These are phyloP conservation scores for Sinocyclocheilus anophthalmus DNA, from an alignment of 2,113 vertebrate species.

Conservation along the genomic window DNA sequence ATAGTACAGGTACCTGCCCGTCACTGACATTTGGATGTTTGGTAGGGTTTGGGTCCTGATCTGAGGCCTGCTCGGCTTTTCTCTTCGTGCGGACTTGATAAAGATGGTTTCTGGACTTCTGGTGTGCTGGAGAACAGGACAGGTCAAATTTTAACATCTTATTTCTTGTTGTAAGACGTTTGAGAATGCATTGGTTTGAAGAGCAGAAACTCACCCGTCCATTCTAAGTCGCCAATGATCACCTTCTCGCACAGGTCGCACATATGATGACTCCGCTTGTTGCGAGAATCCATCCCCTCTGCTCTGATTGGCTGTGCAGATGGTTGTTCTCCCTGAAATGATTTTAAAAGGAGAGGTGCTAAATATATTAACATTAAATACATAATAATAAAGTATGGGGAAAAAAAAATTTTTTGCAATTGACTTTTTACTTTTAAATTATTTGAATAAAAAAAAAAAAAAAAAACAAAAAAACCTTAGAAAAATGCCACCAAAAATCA, in stretches of 20 bases:
- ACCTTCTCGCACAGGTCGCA: constrained; percentile 87
- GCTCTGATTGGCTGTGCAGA: constrained; percentile 76
- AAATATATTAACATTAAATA: too few species aligned
- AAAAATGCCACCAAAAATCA: too few species aligned
- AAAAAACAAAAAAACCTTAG: too few species aligned
- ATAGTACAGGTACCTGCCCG: constrained; percentile 34
- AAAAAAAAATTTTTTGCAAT: too few species aligned
- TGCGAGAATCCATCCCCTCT: constrained; percentile 65
- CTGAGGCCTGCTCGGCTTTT: constrained; percentile 64
- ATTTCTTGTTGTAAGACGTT: not conserved
- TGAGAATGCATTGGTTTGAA: not conserved
- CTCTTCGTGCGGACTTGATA: constrained; percentile 84
- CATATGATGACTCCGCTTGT: constrained; percentile 79
- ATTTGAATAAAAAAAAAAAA: too few species aligned
- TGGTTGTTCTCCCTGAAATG: constrained; percentile 78
- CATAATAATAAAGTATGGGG: too few species aligned
- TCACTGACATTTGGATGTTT: constrained; percentile 38
- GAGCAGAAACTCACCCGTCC: constrained; percentile 82
- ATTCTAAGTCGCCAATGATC: constrained; percentile 94
- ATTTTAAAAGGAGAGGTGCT: not conserved
- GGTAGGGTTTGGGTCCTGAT: constrained; percentile 18
- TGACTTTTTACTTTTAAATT: too few species aligned
- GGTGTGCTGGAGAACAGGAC: constrained; percentile 80
- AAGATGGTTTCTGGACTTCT: constrained; percentile 89
- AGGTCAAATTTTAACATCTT: too few species aligned